A percentile compares a stretch with the other conserved stretches of the same genome.
phyloP scores from a whole-genome alignment of 2,797 vertebrate species.

The Kryptopterus vitreolus region DNA sequence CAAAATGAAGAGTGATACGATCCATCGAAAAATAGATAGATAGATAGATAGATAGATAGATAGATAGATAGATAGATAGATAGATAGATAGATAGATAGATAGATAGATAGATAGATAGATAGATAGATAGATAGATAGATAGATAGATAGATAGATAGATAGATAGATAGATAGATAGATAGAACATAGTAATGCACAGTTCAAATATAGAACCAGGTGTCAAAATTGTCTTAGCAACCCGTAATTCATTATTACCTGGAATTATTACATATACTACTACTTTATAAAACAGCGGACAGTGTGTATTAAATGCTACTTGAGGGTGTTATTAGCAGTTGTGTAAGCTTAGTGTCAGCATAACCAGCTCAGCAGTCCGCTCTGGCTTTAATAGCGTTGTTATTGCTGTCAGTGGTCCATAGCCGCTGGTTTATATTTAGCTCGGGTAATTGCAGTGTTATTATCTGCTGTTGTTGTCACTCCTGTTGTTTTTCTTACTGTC shows the following conservation, averaged over 20 bases:
- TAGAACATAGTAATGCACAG: not conserved
- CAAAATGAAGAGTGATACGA: too few species aligned
- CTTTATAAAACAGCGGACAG: constrained; percentile 30
- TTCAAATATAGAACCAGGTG: not conserved
- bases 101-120: too few species aligned
- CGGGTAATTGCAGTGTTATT: constrained; percentile 59
- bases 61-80: too few species aligned
- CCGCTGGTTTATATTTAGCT: constrained; percentile 58
- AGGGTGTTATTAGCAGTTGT: constrained; percentile 45
- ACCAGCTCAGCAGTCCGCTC: constrained; percentile 48
- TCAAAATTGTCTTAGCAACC: not conserved
- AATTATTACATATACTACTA: constrained; percentile 12
- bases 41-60: too few species aligned
- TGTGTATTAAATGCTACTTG: constrained; percentile 46
- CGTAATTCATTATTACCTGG: constrained; percentile 22
- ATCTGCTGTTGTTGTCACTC: constrained; percentile 59
- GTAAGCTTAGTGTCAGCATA: constrained; percentile 50
- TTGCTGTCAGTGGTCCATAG: constrained; percentile 55
- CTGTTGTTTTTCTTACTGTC: constrained; percentile 55
- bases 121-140: too few species aligned
- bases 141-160: too few species aligned
- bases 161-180: too few species aligned
- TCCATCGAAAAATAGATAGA: too few species aligned
- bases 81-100: too few species aligned
- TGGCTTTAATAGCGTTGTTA: constrained; percentile 55